Conservation (phyloP, 2,888 invertebrate genomes). For the Xylota sylvarum region DNA sequence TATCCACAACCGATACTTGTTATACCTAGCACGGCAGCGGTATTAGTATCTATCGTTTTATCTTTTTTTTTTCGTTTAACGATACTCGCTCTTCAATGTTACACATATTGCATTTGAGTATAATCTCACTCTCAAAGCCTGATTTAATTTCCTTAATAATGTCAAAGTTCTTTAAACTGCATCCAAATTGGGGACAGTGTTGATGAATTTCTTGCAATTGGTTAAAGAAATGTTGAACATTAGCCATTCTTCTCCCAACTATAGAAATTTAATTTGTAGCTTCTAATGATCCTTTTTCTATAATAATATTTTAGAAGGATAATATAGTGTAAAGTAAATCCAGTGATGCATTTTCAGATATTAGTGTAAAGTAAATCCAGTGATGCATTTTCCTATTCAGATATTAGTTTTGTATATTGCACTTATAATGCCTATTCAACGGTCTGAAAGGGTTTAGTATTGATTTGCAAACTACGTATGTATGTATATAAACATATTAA, state of each 20-base stretch:
- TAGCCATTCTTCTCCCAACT: neutral
- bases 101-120: neutral
- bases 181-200: neutral
- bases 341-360: too few species aligned
- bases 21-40: neutral
- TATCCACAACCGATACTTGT: neutral
- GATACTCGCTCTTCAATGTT: neutral
- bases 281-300: too few species aligned
- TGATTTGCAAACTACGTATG: too few species aligned
- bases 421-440: too few species aligned
- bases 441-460: too few species aligned
- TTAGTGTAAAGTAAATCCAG: too few species aligned
- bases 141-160: neutral
- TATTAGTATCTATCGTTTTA: neutral
- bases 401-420: too few species aligned
- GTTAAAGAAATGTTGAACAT: neutral
- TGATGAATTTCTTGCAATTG: neutral
- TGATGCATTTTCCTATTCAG: too few species aligned
- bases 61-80: neutral
- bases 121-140: neutral
- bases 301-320: too few species aligned
- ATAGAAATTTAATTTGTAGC: too few species aligned
- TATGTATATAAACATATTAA: too few species aligned
- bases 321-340: too few species aligned
- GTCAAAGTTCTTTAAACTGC: neutral